phyloP scores from a whole-genome alignment of 23 tunicate species.

The Ascidia mentula region DNA sequence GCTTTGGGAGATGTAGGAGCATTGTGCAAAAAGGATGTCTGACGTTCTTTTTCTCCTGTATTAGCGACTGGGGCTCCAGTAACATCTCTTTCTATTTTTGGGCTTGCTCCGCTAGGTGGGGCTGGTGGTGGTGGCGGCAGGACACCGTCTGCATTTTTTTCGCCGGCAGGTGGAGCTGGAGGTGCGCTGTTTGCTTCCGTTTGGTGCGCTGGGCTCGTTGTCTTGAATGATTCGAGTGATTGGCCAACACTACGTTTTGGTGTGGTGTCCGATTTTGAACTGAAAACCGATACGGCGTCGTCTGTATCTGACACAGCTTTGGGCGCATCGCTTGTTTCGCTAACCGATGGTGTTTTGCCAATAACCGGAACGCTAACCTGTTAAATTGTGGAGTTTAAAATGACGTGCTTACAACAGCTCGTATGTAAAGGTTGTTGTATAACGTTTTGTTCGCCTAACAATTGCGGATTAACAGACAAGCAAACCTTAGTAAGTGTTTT shows the following conservation, averaged over 20 bases:
- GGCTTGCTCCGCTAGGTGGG: background rate
- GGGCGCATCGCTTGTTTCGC: background rate
- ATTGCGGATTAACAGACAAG: background rate
- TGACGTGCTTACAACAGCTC: background rate
- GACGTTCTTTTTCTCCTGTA: background rate
- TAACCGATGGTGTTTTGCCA: background rate
- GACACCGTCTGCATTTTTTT: background rate
- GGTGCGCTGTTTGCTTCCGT: background rate
- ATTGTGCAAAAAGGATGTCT: background rate
- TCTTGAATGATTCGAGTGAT: background rate
- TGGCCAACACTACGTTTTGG: background rate
- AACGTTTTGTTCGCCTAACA: background rate
- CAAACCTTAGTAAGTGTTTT: background rate
- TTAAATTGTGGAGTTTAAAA: background rate
- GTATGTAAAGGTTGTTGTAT: background rate
- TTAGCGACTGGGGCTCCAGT: background rate
- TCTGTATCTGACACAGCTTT: background rate
- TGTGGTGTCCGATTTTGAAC: background rate
- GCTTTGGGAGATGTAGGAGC: background rate
- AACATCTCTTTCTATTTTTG: background rate
- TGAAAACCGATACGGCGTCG: background rate
- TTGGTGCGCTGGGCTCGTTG: background rate
- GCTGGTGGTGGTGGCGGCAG: background rate
- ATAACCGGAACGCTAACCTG: background rate
- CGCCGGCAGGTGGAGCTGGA: background rate